Evolutionary conservation across 1,140 invertebrate species (phyloP).

Genomic region (Pseudachorutes palmiensis): DNA sequence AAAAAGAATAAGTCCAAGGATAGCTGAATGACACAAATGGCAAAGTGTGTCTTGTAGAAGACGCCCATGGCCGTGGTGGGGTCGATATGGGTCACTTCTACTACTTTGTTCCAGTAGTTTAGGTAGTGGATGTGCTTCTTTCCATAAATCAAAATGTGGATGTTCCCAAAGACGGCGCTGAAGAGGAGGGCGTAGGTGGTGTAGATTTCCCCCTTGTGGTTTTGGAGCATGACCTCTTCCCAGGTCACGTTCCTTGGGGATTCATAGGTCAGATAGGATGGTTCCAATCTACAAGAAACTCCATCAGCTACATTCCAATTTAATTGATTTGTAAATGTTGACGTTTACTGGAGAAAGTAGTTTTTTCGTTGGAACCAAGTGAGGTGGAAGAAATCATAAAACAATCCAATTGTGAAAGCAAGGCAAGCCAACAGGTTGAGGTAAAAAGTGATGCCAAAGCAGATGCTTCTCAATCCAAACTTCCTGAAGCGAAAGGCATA

Average conservation of each 20-base stretch:
- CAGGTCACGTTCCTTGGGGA: neutral
- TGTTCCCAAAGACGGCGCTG: neutral
- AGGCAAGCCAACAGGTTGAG: neutral
- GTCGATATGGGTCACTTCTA: neutral
- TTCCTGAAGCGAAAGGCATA: neutral
- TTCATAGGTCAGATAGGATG: neutral
- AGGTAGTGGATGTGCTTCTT: slow-evolving; percentile 8
- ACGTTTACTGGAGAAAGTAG: neutral
- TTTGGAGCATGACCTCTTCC: neutral
- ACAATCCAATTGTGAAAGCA: neutral
- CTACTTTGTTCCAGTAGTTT: slow-evolving; percentile 12
- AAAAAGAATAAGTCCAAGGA: neutral
- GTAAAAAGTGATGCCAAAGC: neutral
- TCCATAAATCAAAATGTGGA: neutral
- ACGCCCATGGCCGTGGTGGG: neutral
- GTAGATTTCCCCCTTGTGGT: neutral
- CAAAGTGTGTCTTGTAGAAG: neutral
- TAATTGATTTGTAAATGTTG: neutral
- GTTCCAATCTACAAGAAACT: neutral
- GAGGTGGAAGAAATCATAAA: neutral
- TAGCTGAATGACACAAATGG: neutral
- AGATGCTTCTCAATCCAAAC: neutral
- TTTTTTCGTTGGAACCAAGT: neutral
- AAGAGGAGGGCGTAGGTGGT: neutral
- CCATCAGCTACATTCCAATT: neutral